Percentiles rank a stretch among this genome's conserved stretches.
phyloP scores from a whole-genome alignment of 2,113 vertebrate species.

The Murina feae region DNA sequence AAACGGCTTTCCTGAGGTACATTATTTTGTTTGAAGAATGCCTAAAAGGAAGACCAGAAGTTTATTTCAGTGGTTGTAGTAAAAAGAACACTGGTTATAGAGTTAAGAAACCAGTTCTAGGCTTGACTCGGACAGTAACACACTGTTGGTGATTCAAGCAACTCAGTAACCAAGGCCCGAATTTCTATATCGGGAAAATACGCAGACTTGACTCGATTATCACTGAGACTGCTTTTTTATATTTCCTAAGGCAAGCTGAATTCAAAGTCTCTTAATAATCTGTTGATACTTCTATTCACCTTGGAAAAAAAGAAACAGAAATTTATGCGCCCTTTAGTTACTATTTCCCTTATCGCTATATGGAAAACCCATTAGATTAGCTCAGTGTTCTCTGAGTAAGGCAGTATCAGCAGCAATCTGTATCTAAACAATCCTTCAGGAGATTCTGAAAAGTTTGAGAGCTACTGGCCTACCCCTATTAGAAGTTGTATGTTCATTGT shows the following conservation, averaged over 20 bases:
- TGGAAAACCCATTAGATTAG: background rate
- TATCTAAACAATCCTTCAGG: background rate
- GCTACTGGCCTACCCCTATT: background rate
- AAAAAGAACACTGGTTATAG: background rate
- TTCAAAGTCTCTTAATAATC: background rate
- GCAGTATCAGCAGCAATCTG: background rate
- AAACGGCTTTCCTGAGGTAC: conserved; percentile 98
- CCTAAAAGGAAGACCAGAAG: conserved; percentile 79
- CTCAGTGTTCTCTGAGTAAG: background rate
- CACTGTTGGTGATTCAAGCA: background rate
- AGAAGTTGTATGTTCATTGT: background rate
- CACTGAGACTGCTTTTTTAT: background rate
- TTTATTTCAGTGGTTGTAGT: background rate
- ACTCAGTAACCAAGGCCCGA: background rate
- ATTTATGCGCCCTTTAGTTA: background rate
- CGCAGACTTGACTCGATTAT: background rate
- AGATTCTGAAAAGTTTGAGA: background rate
- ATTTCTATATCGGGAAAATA: conserved; percentile 4
- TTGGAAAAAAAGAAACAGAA: background rate
- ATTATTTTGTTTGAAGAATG: conserved; percentile 98
- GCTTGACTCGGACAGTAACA: background rate
- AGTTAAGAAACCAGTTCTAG: background rate
- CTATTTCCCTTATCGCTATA: background rate
- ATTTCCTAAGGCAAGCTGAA: conserved; percentile 16
- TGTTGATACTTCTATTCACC: background rate